Base-by-base conservation (phyloP, 2,113 vertebrate species). In the Perccottus glenii region DNA sequence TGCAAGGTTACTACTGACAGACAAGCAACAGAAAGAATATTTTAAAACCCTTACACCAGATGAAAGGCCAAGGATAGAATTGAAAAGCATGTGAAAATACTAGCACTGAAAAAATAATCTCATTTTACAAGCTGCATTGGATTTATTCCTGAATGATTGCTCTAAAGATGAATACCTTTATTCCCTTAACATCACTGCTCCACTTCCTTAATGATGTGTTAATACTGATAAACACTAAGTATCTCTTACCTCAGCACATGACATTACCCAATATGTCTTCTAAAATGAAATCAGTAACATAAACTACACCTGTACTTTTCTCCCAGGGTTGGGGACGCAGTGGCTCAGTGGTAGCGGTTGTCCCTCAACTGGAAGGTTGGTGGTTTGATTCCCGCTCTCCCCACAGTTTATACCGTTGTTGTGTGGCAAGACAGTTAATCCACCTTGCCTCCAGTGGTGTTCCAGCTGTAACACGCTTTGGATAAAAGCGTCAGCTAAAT, bases 271-370 rank as follows among this genome's bases (percentile, higher is more conserved):
- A 33, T 11, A 40, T 32, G 38, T 27, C 62, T 60, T 32, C 19
- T 38, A 55, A 43, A 55, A 52, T 67, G 40, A 11, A 64, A 55
- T n/a, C 9, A 60, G 75, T 60, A 50, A 58, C 47, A 73, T 32
- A 49, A 55, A 15, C 19, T 51, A 35, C 46, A 58, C 58, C 42
- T 64, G 19, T 63, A 70, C 56, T 40, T 64, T 8, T 75, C 75
- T 64, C 14, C 16, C 15, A 5, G 64, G n/a, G n/a, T n/a, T n/a
- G n/a, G n/a, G n/a, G n/a, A n/a, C n/a, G n/a, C n/a, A n/a, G n/a
- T n/a, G n/a, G n/a, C n/a, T n/a, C n/a, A n/a, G n/a, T n/a, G n/a
- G n/a, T n/a, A n/a, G n/a, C n/a, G n/a, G n/a, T n/a, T n/a, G n/a
- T n/a, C n/a, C n/a, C n/a, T n/a, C n/a, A n/a, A n/a, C n/a, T n/a